Percentiles rank a stretch among this genome's conserved stretches.
These are phyloP conservation scores for Stichopus horrens DNA, from an alignment of 53 echinoderm and acorn worm genomes.

Conservation along the genomic window DNA sequence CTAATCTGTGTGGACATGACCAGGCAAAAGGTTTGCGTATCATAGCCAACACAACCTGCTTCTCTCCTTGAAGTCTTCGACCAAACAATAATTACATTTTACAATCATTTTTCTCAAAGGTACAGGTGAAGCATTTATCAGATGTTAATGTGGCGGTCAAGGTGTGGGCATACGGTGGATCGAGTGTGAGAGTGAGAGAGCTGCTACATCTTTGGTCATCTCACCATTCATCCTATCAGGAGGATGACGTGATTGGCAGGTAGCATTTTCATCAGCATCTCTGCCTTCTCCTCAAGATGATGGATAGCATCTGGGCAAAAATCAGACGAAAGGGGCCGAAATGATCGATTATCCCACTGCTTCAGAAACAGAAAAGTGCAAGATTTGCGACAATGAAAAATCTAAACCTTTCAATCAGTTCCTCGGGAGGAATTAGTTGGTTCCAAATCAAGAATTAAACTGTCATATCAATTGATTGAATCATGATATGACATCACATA, in stretches of 20 bases:
- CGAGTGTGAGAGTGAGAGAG: background rate
- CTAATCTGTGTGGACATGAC: slow-evolving; percentile 49
- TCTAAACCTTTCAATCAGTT: background rate
- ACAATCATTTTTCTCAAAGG: slow-evolving; percentile 25
- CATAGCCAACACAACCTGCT: slow-evolving; percentile 1
- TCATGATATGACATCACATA: too few relatives aligned
- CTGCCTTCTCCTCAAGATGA: background rate
- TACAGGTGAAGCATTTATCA: slow-evolving; percentile 35
- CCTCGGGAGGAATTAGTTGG: background rate
- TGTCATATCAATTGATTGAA: too few relatives aligned
- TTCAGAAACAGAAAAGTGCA: background rate
- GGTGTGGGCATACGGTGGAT: slow-evolving; percentile 16
- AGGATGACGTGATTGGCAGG: background rate
- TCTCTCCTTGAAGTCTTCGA: slow-evolving; percentile 19
- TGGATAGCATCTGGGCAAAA: background rate
- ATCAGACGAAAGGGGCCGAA: background rate
- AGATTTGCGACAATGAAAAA: background rate
- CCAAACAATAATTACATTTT: slow-evolving; percentile 45
- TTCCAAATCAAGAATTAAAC: background rate
- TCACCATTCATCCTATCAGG: background rate
- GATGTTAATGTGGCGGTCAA: slow-evolving; percentile 29
- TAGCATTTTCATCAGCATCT: background rate
- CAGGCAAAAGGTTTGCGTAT: slow-evolving; percentile 41
- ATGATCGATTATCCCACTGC: background rate
- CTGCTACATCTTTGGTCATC: background rate